Base-by-base conservation (phyloP, 2,888 invertebrate genomes). In the Aricia artaxerxes region DNA sequence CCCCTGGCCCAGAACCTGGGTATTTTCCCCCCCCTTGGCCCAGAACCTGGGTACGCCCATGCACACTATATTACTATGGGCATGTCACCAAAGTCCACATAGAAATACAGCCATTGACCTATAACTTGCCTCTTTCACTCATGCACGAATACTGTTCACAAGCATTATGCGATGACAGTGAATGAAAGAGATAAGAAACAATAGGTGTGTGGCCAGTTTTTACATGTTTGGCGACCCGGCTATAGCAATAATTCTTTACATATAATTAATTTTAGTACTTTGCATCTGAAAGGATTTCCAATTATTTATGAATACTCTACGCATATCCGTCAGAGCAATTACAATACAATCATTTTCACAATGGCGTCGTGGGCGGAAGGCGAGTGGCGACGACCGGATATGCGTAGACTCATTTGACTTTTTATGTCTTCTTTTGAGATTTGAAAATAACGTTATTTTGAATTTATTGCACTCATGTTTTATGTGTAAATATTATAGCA, bases 321-420 rank as follows among this genome's bases (percentile, higher is more conserved):
- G 31, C 24, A 60, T 77, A 60, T 77, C 77, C 60, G 60, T 9
- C 40, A 44, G 3, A 77, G 60, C 77, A 77, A 57, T 60, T 61
- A 60, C 61, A 64, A 77, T 77, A 77, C 61, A 77, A 64, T 77
- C 61, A 38, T 77, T 77, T 77, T 24, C 40, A 77, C 78, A 79
- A 80, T 80, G 31, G 79, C 73, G 49, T 81, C 81, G 82, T 82
- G 73, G 82, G 82, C 78, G 78, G 60, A 77, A 61, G 60, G 64
- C 57, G 24, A 24, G 24, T 24, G 24, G 24, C 24, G 80, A 77
- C 72, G 80, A 81, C 88, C 89, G 88, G 88, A 89, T 88, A 86
- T 84, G 78, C 80, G 78, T 81, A 81, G 78, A 81, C n/a, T 61
- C 61, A 61, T 61, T 61, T 61, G 75, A 72, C 78, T 79, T 35